phyloP scores from a whole-genome alignment of 2,797 vertebrate genomes.

The Heterohyrax brucei region DNA sequence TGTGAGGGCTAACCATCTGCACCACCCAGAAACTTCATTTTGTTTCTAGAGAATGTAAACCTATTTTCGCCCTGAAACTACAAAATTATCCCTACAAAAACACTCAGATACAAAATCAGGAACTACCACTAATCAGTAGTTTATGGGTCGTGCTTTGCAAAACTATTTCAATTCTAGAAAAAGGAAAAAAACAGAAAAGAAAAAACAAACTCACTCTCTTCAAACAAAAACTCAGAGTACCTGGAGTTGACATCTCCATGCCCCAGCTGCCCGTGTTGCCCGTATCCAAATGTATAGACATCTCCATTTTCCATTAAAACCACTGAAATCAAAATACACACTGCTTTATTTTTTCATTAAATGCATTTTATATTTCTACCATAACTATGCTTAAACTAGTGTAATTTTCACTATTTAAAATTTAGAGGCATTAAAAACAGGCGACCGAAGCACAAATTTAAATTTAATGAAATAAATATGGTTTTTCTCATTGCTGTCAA shows the following conservation, averaged over 20 bases:
- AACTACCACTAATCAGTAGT: conserved; percentile 3
- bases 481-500: no score
- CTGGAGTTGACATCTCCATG: conserved; percentile 99
- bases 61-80: conserved; percentile 44
- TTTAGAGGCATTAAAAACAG: conserved; percentile 47
- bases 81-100: conserved; percentile 33
- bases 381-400: conserved; percentile 33
- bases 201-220: neutral
- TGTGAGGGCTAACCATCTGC: no score
- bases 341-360: conserved; percentile 52
- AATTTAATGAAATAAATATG: conserved; percentile 48
- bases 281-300: conserved; percentile 99
- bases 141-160: neutral
- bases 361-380: conserved; percentile 48
- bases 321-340: conserved; percentile 91
- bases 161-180: conserved; percentile 11
- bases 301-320: conserved; percentile 99
- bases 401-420: conserved; percentile 49
- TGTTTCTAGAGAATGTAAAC: conserved; percentile 37
- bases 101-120: conserved; percentile 47
- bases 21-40: neutral
- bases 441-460: conserved; percentile 9
- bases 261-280: conserved; percentile 98
- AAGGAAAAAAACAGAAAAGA: neutral
- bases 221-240: conserved; percentile 88